phyloP scores from a whole-genome alignment of 53 echinoderm and acorn worm genomes.

The Stichopus horrens region DNA sequence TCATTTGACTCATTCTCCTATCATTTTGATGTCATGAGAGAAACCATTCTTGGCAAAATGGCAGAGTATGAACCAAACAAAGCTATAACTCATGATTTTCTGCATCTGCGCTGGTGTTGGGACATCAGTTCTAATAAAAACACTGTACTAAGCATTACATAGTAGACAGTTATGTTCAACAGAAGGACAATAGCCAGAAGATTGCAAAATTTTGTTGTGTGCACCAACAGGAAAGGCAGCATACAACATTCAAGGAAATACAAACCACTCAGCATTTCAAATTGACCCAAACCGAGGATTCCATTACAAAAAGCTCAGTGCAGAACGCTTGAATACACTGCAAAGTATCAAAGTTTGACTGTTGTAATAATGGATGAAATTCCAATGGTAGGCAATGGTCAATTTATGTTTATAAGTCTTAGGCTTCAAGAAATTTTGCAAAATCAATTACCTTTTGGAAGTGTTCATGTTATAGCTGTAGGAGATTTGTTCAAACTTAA shows the following conservation, averaged over 20 bases:
- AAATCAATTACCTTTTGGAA: constrained; percentile 3
- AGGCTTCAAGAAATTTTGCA: constrained; percentile 8
- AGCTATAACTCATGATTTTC: background rate
- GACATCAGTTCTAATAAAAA: constrained; percentile 7
- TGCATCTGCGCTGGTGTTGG: background rate
- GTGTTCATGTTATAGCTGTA: constrained; percentile 11
- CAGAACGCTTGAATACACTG: constrained; percentile 33
- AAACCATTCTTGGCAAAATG: background rate
- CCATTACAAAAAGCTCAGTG: constrained; percentile 30
- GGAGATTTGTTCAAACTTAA: constrained; percentile 38
- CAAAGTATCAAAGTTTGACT: constrained; percentile 8
- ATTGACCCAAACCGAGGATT: constrained; percentile 49
- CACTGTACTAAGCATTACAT: constrained; percentile 36
- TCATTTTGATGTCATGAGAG: background rate
- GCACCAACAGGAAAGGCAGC: constrained; percentile 60
- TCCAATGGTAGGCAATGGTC: constrained; percentile 47
- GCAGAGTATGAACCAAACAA: constrained; percentile 30
- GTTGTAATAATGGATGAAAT: constrained; percentile 60
- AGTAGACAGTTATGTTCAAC: background rate
- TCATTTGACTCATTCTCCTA: background rate
- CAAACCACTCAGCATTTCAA: constrained; percentile 39
- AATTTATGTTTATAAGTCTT: constrained; percentile 16
- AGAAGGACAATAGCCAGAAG: constrained; percentile 48
- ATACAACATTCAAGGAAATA: constrained; percentile 36
- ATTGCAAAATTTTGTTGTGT: constrained; percentile 38